Evolutionary conservation across 2,888 invertebrate species (phyloP), one percentile per base, ranked within the genome.

Genomic region (Acholoe squamosa): DNA sequence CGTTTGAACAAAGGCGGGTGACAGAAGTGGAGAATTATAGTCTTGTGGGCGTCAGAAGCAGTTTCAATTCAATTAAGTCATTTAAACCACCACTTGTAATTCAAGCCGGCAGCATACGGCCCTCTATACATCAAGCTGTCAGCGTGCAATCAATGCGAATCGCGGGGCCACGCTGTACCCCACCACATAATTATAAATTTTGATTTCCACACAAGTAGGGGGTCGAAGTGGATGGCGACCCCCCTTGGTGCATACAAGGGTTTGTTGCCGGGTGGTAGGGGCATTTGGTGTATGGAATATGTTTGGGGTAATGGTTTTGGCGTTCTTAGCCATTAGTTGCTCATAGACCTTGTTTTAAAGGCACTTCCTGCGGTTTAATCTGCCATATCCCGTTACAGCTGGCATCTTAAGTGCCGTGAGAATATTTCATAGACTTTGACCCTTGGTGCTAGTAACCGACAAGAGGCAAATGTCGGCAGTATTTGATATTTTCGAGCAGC

Each of bases 161-260:
- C 19, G 54, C 28, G 19, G 54, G 25, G 22, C 52, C 16, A 86
- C 86, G 56, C 52, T 51, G n/a, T 84, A 54, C 54, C 33, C n/a
- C 86, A 54, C 86, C 86, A 33, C 86, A 86, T 86, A n/a, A 86
- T 86, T 86, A 86, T 86, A 86, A 86, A 86, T 86, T 86, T 52
- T 52, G 52, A 86, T 86, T 86, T 54, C 25, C 22, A 25, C 86
- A 1, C 52, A n/a, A 25, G 86, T 56, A 86, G 86, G 86, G 86
- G 86, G 86, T 56, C 86, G 22, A 3, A 3, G 51, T 84, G 84
- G 84, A 22, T n/a, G 51, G 3, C 22, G 43, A 34, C 33, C 84
- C 84, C 84, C 84, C 51, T 84, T 12, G 43, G 84, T 14, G 54
- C 54, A 28, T 51, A 54, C 54, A 54, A 56, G 25, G 86, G 56